A percentile compares a stretch with the other conserved stretches of the same genome.
Evolutionary conservation across 2,888 invertebrate genomes (phyloP).

Genomic region (Dioctria linearis): DNA sequence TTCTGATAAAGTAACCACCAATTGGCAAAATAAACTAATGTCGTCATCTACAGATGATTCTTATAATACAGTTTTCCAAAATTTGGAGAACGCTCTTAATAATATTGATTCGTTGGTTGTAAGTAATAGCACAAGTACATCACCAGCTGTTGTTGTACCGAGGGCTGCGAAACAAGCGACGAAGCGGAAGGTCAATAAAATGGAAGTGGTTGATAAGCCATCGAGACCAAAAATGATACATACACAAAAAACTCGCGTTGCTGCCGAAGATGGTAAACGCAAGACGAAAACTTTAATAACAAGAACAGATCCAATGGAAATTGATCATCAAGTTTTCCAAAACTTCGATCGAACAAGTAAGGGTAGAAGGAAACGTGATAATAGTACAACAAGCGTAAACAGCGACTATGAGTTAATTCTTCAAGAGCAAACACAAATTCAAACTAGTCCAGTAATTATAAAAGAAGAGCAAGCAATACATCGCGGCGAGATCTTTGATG

Average conservation of each 20-base stretch:
- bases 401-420: constrained; percentile 69
- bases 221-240: constrained; percentile 84
- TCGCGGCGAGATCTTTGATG: constrained; percentile 66
- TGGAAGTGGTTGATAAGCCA: constrained; percentile 62
- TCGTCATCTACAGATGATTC: constrained; percentile 68
- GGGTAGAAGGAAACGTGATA: constrained; percentile 43
- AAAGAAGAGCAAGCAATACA: constrained; percentile 61
- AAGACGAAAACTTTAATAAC: constrained; percentile 75
- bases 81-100: constrained; percentile 72
- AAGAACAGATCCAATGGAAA: constrained; percentile 64
- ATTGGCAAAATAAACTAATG: constrained; percentile 67
- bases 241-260: constrained; percentile 77
- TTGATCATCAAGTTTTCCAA: constrained; percentile 58
- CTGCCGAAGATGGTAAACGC: constrained; percentile 74
- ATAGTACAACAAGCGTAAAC: constrained; percentile 46
- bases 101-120: constrained; percentile 70
- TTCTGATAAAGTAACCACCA: constrained; percentile 56
- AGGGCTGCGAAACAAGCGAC: constrained; percentile 62
- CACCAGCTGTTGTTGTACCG: constrained; percentile 61
- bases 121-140: constrained; percentile 61
- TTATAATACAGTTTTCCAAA: constrained; percentile 71
- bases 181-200: constrained; percentile 64
- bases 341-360: constrained; percentile 53
- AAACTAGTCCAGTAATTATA: constrained; percentile 65
- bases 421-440: constrained; percentile 63